Evolutionary conservation across 1,140 invertebrate species (phyloP), one percentile per base, ranked within the genome.

Genomic region (Drosophila oshimai): DNA sequence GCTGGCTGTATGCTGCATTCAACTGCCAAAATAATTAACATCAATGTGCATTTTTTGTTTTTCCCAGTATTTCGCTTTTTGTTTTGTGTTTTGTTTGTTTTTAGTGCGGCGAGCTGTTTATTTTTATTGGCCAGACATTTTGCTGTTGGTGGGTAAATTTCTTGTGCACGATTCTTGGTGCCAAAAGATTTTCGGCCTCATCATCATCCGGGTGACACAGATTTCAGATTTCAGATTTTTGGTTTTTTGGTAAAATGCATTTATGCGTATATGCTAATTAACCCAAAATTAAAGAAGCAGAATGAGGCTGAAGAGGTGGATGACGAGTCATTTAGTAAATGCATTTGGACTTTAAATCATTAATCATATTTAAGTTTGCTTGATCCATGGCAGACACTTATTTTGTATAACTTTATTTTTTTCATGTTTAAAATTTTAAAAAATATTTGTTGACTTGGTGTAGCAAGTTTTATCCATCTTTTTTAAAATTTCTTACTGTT

Each of bases 11-110:
- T 31, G 34, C 36, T 34, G 69, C 42, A 67, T 37, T 49, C 68
- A 74, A 61, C 78, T 76, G 67, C 47, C 73, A 45, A 77, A 81
- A 83, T 62, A 79, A 80, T 74, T 80, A 80, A 74, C 55, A 80
- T 80, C 34, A 54, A 51, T 68, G 64, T 68, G 62, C 60, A 24
- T 65, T 65, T 61, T 24, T 24, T 65, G 65, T 61, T 24, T 24
- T 37, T n/a, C 34, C 17, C 26, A 24, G 60, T 51, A 29, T 65
- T 65, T 20, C n/a, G 36, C 22, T 20, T 53, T 41, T 41, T 41
- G 51, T 44, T 54, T 44, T 12, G 17, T 49, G 20, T 44, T 22
- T 22, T 31, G 0, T 54, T 44, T 12, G 17, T 49, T 33, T 44
- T 22, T 22, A 20, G 0, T 10, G 18, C 7, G 39, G 10, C 24